These are phyloP conservation scores for Okapia johnstoni DNA, from an alignment of 2,113 vertebrate genomes.

Conservation along the genomic window DNA sequence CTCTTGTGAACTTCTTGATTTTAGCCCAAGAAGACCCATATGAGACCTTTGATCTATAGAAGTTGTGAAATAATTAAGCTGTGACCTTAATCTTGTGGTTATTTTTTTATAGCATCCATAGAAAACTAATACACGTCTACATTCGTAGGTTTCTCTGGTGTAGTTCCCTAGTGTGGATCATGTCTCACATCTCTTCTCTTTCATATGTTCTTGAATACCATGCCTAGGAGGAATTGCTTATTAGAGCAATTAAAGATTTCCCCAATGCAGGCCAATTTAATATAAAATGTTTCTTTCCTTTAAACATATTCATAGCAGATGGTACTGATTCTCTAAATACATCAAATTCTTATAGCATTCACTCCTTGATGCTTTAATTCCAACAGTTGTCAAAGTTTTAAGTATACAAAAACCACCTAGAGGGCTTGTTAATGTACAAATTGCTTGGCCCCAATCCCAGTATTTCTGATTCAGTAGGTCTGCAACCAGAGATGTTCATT, in stretches of 20 bases:
- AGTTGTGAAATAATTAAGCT: not conserved
- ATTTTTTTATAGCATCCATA: not conserved
- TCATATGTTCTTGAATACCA: not conserved
- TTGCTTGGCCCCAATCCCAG: not conserved
- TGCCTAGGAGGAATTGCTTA: not conserved
- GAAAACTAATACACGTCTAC: not conserved
- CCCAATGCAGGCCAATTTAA: not conserved
- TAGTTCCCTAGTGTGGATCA: not conserved
- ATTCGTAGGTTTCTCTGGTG: not conserved
- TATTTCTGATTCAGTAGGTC: not conserved
- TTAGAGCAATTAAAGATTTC: not conserved
- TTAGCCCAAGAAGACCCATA: not conserved
- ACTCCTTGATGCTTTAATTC: not conserved
- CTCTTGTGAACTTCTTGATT: not conserved
- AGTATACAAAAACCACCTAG: not conserved
- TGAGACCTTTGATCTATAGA: not conserved
- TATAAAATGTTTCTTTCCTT: not conserved
- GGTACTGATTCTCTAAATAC: not conserved
- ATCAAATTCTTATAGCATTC: not conserved
- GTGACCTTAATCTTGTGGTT: not conserved
- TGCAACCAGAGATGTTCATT: not conserved
- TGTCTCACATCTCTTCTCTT: not conserved
- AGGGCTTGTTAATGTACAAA: not conserved
- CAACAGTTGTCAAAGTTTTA: not conserved
- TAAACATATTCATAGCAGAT: not conserved